phyloP scores from a whole-genome alignment of 2,797 vertebrate genomes.

The Ispidina lecontei region DNA sequence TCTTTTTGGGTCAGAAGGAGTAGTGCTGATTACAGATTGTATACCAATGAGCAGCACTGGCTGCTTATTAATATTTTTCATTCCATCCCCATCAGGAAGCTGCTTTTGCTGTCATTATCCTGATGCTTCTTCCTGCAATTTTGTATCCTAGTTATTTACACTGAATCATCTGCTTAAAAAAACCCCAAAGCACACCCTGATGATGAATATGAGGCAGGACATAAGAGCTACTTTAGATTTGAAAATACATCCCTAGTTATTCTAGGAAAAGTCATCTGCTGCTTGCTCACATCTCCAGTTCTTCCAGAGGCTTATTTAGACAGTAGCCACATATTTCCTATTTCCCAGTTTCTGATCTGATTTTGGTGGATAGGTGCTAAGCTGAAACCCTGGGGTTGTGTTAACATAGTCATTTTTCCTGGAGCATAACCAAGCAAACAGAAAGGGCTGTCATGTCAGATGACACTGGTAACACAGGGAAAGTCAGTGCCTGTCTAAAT shows the following conservation, averaged over 20 bases:
- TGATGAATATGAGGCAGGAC: background rate
- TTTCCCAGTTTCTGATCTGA: background rate
- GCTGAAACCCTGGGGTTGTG: background rate
- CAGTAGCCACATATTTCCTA: background rate
- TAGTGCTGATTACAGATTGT: background rate
- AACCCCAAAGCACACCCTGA: background rate
- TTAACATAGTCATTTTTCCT: background rate
- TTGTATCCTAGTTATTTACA: constrained; percentile 18
- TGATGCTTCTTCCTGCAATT: constrained; percentile 37
- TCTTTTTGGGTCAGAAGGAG: background rate
- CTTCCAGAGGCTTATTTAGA: background rate
- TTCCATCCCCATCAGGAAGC: background rate
- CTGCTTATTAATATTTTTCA: background rate
- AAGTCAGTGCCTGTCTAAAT: background rate
- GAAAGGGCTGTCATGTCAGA: background rate
- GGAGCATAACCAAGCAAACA: background rate
- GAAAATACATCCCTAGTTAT: constrained; percentile 6
- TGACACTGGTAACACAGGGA: background rate
- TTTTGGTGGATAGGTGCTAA: background rate
- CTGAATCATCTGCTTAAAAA: constrained; percentile 41
- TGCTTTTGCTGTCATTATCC: constrained; percentile 11
- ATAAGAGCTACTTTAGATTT: constrained; percentile 7
- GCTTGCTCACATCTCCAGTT: background rate
- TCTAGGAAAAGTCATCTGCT: constrained; percentile 2
- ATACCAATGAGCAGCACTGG: background rate